Conservation (phyloP, 2,113 vertebrate genomes). For the Dipodomys stephensi region DNA sequence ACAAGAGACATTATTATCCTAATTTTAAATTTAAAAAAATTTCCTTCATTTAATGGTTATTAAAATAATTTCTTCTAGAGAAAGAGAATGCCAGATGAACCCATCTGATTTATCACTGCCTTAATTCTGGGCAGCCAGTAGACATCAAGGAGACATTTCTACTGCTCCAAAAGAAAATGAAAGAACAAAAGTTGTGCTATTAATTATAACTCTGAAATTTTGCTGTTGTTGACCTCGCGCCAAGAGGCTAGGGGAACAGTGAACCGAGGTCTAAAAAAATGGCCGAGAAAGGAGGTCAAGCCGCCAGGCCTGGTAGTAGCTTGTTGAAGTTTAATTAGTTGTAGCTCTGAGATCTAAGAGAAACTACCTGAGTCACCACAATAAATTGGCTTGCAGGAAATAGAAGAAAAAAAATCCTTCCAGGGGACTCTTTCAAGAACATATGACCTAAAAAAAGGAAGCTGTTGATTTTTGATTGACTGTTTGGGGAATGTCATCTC, state of each 20-base stretch:
- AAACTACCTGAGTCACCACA: slow-evolving; percentile 58
- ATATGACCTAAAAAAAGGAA: slow-evolving; percentile 49
- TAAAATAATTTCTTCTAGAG: neutral
- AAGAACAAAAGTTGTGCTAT: slow-evolving; percentile 55
- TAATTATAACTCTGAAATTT: slow-evolving; percentile 61
- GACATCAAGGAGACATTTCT: neutral
- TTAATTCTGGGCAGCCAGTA: neutral
- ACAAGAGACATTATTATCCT: neutral
- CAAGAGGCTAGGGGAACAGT: slow-evolving; percentile 28
- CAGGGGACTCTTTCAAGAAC: slow-evolving; percentile 60
- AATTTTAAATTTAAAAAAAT: too few relatives aligned
- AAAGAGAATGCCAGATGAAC: slow-evolving; percentile 42
- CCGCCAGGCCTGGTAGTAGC: slow-evolving; percentile 8
- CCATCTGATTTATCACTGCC: neutral
- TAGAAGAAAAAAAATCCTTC: slow-evolving; percentile 36
- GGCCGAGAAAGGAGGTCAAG: neutral
- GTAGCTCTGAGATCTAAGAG: slow-evolving; percentile 63
- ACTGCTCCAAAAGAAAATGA: slow-evolving; percentile 5
- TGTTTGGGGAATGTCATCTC: slow-evolving; percentile 59
- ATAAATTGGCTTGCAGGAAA: slow-evolving; percentile 69
- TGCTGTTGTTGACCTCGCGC: slow-evolving; percentile 41
- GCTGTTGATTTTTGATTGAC: slow-evolving; percentile 41
- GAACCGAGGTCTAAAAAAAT: slow-evolving; percentile 60
- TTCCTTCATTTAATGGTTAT: too few relatives aligned
- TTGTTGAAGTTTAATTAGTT: slow-evolving; percentile 78